Percentiles rank a stretch among this genome's conserved stretches.
phyloP scores from a whole-genome alignment of 1,140 invertebrate genomes.

The Muscidifurax raptorellus region DNA sequence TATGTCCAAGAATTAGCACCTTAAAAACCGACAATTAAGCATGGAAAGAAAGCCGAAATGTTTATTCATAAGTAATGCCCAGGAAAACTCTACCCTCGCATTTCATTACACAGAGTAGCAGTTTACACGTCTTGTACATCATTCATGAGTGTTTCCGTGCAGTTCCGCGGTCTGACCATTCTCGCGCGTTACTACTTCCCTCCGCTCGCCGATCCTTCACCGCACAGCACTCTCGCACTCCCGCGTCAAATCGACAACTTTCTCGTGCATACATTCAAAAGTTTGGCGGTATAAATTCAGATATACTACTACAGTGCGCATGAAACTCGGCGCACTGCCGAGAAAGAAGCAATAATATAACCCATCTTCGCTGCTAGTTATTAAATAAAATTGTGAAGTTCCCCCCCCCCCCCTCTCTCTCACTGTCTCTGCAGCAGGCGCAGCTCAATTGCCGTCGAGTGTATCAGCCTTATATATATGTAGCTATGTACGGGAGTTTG shows the following conservation, averaged over 20 bases:
- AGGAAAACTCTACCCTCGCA: background rate
- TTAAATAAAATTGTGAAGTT: background rate
- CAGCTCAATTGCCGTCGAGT: background rate
- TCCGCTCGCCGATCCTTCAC: background rate
- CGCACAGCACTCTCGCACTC: background rate
- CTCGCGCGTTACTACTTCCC: background rate
- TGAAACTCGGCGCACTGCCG: background rate
- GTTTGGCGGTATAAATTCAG: background rate
- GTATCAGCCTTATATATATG: too few species aligned
- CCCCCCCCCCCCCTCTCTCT: background rate
- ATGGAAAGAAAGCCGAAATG: background rate
- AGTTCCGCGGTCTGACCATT: background rate
- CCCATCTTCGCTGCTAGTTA: background rate
- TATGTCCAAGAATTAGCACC: too few species aligned
- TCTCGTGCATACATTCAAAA: background rate
- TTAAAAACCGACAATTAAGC: background rate
- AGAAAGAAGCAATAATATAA: background rate
- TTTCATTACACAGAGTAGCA: background rate
- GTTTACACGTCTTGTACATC: background rate
- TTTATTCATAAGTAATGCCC: background rate
- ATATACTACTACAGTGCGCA: too few species aligned
- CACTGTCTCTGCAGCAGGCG: background rate
- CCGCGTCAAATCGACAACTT: background rate
- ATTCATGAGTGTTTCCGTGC: background rate
- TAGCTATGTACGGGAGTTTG: too few species aligned